Conservation (phyloP, 2,888 invertebrate genomes). For the Prenolepis imparis region DNA sequence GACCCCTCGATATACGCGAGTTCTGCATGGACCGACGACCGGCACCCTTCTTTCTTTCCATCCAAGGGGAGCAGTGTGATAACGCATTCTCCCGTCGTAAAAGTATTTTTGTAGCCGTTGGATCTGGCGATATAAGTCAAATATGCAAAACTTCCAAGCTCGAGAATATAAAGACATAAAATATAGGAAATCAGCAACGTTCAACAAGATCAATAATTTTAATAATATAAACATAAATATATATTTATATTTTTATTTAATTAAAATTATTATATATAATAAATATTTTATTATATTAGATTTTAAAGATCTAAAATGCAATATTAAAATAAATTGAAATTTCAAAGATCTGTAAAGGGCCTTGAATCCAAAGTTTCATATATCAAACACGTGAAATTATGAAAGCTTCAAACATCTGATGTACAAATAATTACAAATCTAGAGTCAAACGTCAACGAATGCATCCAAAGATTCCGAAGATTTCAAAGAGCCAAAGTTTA, state of each 20-base stretch:
- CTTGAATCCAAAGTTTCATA: background rate
- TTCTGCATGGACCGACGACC: slow-evolving; percentile 3
- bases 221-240: background rate
- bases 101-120: slow-evolving; percentile 18
- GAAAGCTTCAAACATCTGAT: background rate
- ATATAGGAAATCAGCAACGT: background rate
- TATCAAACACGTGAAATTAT: background rate
- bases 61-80: slow-evolving; percentile 19
- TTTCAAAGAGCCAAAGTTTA: background rate
- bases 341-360: background rate
- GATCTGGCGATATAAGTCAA: background rate
- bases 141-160: background rate
- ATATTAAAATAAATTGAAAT: background rate
- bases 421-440: background rate
- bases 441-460: background rate
- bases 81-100: slow-evolving; percentile 12
- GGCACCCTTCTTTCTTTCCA: slow-evolving; percentile 33
- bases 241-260: too few relatives aligned
- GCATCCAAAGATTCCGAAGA: background rate
- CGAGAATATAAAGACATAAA: background rate
- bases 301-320: background rate
- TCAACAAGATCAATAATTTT: background rate
- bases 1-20: slow-evolving; percentile 17
- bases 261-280: too few relatives aligned
- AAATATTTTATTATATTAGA: too few relatives aligned